Base-by-base conservation (phyloP, 1,140 invertebrate species). In the Drosophila lacteicornis region DNA sequence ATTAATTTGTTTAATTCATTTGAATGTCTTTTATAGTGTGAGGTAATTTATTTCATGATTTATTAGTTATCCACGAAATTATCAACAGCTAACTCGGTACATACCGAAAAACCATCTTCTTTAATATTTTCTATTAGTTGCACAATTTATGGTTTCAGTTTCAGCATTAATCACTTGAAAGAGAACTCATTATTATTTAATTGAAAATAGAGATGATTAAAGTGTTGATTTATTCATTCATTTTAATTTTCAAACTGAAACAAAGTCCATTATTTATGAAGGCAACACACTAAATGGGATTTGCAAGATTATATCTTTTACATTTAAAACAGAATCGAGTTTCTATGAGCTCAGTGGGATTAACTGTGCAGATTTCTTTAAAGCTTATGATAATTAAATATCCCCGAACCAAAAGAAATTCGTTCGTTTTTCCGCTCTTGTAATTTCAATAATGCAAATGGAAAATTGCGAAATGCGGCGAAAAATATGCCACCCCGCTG, bases 381-480 rank as follows among this genome's bases (percentile, higher is more conserved):
- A 43, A 40, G 19, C 19, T 59, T 33, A 30, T 68, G 19, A 67
- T 9, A 43, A 36, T 27, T 27, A 50, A 46, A 69, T 53, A 22
- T 7, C 11, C 25, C 30, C 13, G 40, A 67, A 50, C 22, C 25
- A 8, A 63, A 63, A 50, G 60, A 45, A 65, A 49, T 45, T 25
- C 43, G 9, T 50, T 45, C n/a, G n/a, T n/a, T 59, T 51, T 43
- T 73, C 45, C 67, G 40, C 69, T 59, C 2, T 30, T 51, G 55
- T 30, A 51, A 50, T 38, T 73, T 60, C 22, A 50, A 43, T 73
- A 71, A 69, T 68, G 49, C 38, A 45, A 68, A 71, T 71, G 25
- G 17, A 36, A 58, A 73, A 60, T 43, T 22, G 33, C 9, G 30
- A 30, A 17, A 43, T 55, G 33, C 1, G 13, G 9, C 11, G 22